These are phyloP conservation scores for Mobula hypostoma DNA, from an alignment of 2,113 vertebrate species.

Conservation along the genomic window DNA sequence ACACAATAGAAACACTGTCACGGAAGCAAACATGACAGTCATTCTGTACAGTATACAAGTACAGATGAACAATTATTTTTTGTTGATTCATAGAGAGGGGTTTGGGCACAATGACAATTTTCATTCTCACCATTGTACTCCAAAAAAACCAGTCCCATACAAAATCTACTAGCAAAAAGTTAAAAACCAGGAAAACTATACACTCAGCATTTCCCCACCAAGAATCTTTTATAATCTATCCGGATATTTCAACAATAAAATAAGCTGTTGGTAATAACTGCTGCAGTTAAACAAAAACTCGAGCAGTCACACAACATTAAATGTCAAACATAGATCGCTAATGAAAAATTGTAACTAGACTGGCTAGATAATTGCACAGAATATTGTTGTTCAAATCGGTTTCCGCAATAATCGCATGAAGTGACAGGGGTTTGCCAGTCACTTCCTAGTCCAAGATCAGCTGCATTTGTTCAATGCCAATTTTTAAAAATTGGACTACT, in stretches of 20 bases:
- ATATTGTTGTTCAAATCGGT: background rate
- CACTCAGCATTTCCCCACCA: no score
- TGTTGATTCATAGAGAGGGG: background rate
- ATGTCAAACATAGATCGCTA: background rate
- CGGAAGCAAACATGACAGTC: background rate
- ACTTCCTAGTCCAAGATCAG: slow-evolving; percentile 16
- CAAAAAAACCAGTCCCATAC: background rate
- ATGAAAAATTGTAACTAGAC: background rate
- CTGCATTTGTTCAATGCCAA: slow-evolving; percentile 15
- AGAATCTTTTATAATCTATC: no score
- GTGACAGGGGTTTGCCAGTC: slow-evolving; percentile 18
- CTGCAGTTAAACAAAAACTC: background rate
- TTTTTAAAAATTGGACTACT: slow-evolving; percentile 14
- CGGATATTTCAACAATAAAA: no score
- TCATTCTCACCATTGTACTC: no score
- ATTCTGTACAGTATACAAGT: background rate
- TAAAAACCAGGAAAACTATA: background rate
- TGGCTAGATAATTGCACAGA: background rate
- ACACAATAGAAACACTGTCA: background rate
- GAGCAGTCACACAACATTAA: background rate
- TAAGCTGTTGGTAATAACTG: background rate
- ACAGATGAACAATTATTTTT: background rate
- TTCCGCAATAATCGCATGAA: background rate
- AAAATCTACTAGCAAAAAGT: background rate
- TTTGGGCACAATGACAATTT: background rate